Conservation (phyloP, 2,888 invertebrate species). For the Acrocyrtus sp. region DNA sequence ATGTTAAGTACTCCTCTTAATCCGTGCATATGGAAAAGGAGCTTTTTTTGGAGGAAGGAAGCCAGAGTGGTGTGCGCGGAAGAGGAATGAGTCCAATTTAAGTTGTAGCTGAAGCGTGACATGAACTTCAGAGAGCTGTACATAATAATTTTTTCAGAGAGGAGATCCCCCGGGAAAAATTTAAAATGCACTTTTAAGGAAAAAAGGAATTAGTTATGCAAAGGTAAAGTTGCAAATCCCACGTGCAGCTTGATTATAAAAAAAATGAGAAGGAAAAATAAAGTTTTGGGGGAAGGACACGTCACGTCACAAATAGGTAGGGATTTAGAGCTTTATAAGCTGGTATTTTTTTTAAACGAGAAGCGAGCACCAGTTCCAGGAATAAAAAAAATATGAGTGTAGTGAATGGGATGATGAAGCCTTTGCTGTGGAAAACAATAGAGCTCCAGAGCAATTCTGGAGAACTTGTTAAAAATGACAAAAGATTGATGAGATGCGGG, state of each 20-base stretch:
- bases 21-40: not conserved
- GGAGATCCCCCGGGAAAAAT: not conserved
- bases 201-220: too few species aligned
- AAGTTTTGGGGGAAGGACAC: not conserved
- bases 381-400: not conserved
- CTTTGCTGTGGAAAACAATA: too few species aligned
- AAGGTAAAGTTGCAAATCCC: not conserved
- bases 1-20: not conserved
- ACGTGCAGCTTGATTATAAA: not conserved
- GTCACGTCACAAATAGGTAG: too few species aligned
- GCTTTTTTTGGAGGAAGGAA: not conserved
- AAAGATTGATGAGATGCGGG: not conserved
- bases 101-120: not conserved
- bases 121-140: not conserved
- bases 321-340: too few species aligned
- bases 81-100: not conserved
- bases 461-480: not conserved
- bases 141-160: too few species aligned
- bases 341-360: too few species aligned
- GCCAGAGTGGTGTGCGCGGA: too few species aligned
- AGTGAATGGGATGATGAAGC: too few species aligned
- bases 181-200: not conserved
- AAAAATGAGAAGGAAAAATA: too few species aligned
- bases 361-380: too few species aligned
- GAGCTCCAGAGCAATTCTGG: too few species aligned